phyloP scores from a whole-genome alignment of 2,888 invertebrate species.

The Globia sparganii region DNA sequence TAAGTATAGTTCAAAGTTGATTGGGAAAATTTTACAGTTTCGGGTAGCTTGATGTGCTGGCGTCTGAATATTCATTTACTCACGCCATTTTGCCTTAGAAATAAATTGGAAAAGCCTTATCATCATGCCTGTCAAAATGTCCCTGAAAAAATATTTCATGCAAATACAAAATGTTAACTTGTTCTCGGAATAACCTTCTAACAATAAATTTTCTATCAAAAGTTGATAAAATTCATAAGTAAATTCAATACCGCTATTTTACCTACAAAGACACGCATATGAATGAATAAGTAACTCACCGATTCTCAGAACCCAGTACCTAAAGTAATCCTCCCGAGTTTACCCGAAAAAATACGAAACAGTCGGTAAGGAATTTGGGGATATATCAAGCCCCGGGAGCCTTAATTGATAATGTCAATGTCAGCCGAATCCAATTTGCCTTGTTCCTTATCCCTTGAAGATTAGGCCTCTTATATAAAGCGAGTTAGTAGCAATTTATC shows the following conservation, averaged over 20 bases:
- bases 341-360: constrained; percentile 59
- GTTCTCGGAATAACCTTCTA: constrained; percentile 2
- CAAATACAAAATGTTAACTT: neutral
- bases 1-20: no score
- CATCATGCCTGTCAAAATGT: neutral
- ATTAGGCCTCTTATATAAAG: constrained; percentile 50
- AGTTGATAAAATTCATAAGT: constrained; percentile 29
- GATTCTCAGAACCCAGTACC: constrained; percentile 30
- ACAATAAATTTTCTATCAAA: constrained; percentile 11
- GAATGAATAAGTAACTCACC: constrained; percentile 28
- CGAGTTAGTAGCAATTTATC: constrained; percentile 53
- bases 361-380: constrained; percentile 56
- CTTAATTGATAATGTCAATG: constrained; percentile 67
- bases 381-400: constrained; percentile 46
- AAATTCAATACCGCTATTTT: constrained; percentile 17
- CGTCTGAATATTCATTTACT: no score
- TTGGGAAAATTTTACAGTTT: no score
- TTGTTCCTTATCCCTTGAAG: constrained; percentile 59
- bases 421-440: constrained; percentile 62
- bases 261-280: constrained; percentile 20
- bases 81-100: neutral
- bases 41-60: no score
- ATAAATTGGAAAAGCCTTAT: neutral
- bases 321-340: constrained; percentile 38
- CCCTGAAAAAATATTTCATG: neutral